Evolutionary conservation across 2,888 invertebrate genomes (phyloP).

Genomic region (Lithophane semibrunnea): DNA sequence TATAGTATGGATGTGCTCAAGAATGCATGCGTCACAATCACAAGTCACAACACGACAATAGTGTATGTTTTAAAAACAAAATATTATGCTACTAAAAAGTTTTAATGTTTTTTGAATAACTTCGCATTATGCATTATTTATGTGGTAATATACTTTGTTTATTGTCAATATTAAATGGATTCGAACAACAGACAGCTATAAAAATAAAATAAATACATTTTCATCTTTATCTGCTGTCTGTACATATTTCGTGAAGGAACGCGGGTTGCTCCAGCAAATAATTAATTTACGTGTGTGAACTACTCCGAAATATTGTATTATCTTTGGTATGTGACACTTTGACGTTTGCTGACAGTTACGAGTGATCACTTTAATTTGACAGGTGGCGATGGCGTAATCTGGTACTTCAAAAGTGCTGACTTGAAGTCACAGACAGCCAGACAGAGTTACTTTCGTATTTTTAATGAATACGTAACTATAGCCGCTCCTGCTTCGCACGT

Average conservation of each 20-base stretch:
- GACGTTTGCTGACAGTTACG: conserved; percentile 35
- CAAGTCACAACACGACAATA: too few species aligned
- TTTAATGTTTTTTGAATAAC: not conserved
- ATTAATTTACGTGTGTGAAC: conserved; percentile 61
- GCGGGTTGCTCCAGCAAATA: conserved; percentile 63
- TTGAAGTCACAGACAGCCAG: too few species aligned
- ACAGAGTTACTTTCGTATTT: too few species aligned
- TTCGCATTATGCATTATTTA: conserved; percentile 7
- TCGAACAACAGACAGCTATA: conserved; percentile 25
- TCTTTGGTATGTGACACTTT: conserved; percentile 57
- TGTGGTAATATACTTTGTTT: conserved; percentile 8
- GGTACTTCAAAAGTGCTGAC: too few species aligned
- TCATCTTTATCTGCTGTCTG: conserved; percentile 63
- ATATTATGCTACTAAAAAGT: not conserved
- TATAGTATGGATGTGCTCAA: not conserved
- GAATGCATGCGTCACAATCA: not conserved
- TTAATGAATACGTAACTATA: too few species aligned
- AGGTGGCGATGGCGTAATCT: too few species aligned
- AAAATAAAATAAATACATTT: conserved; percentile 42
- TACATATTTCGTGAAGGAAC: conserved; percentile 77
- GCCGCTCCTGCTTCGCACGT: too few species aligned
- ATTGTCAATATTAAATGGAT: conserved; percentile 14
- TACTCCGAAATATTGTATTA: conserved; percentile 42
- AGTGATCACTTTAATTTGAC: too few species aligned
- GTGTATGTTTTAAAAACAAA: not conserved